Evolutionary conservation across 2,113 vertebrate species (phyloP).

Genomic region (Pavo muticus): DNA sequence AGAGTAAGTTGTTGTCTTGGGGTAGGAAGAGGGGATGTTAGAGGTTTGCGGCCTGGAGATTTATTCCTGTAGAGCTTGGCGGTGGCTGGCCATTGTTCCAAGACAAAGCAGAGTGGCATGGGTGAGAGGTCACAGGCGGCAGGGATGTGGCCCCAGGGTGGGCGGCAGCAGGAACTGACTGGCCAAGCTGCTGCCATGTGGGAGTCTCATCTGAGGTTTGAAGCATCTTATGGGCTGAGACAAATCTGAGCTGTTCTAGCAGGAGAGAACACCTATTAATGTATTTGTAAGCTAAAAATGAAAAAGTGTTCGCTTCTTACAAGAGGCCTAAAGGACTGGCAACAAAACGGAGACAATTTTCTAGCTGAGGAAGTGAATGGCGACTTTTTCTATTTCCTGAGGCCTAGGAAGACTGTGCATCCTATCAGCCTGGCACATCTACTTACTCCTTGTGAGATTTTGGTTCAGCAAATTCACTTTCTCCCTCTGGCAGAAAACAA

Average conservation of each 20-base stretch:
- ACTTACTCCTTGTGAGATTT: neutral
- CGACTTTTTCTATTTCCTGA: neutral
- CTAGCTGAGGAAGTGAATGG: neutral
- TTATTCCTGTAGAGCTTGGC: slow-evolving; percentile 8
- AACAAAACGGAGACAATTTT: neutral
- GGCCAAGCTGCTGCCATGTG: neutral
- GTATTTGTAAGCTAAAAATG: neutral
- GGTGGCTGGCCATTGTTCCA: neutral
- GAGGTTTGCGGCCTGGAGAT: slow-evolving; percentile 41
- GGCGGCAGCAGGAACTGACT: neutral
- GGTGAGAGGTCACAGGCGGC: neutral
- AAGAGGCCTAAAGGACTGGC: neutral
- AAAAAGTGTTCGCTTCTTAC: neutral
- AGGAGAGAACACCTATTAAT: neutral
- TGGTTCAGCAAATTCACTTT: neutral
- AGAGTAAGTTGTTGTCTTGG: neutral
- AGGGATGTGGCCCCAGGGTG: neutral
- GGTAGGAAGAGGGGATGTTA: neutral
- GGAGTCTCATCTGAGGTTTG: neutral
- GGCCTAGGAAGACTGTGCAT: neutral
- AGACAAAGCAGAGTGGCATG: rapidly evolving
- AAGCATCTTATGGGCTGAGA: neutral
- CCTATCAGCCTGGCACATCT: neutral
- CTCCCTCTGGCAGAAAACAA: neutral
- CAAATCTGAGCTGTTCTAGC: neutral